Conservation (phyloP, 1,140 invertebrate genomes). For the Aphidius ervi region DNA sequence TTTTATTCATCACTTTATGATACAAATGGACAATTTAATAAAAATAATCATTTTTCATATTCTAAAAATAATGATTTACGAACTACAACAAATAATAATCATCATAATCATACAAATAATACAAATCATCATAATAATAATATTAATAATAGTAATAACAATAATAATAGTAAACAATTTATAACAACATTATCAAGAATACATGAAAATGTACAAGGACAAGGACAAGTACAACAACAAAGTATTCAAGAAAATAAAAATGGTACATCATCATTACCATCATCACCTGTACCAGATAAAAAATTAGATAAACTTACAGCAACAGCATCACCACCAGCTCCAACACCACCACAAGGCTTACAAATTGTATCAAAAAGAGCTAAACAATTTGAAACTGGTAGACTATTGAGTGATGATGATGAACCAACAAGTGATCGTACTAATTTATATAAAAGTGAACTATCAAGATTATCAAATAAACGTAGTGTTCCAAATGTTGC, state of each 20-base stretch:
- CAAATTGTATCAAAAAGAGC: constrained; percentile 69
- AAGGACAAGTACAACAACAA: constrained; percentile 39
- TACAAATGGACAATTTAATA: constrained; percentile 25
- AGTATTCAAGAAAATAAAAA: constrained; percentile 33
- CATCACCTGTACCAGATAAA: constrained; percentile 43
- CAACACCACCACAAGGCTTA: constrained; percentile 53
- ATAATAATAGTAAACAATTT: constrained; percentile 41
- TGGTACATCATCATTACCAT: constrained; percentile 43
- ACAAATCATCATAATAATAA: constrained; percentile 1
- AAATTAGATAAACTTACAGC: constrained; percentile 49
- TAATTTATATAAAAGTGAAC: constrained; percentile 67
- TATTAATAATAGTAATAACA: constrained; percentile 16
- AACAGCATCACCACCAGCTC: constrained; percentile 11
- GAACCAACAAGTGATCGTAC: constrained; percentile 60
- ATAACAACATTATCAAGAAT: constrained; percentile 61
- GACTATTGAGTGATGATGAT: constrained; percentile 55
- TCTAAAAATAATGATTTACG: constrained; percentile 23
- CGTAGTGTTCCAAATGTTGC: constrained; percentile 70
- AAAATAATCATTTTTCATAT: constrained; percentile 33
- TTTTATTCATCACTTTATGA: constrained; percentile 32
- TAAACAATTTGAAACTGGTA: constrained; percentile 66
- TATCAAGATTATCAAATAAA: constrained; percentile 66
- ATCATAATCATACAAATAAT: not conserved
- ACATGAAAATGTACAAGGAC: constrained; percentile 57
- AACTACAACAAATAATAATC: constrained; percentile 15